phyloP scores from a whole-genome alignment of 92 coral and sea anemone species.

The Umimayanthus kanabou region DNA sequence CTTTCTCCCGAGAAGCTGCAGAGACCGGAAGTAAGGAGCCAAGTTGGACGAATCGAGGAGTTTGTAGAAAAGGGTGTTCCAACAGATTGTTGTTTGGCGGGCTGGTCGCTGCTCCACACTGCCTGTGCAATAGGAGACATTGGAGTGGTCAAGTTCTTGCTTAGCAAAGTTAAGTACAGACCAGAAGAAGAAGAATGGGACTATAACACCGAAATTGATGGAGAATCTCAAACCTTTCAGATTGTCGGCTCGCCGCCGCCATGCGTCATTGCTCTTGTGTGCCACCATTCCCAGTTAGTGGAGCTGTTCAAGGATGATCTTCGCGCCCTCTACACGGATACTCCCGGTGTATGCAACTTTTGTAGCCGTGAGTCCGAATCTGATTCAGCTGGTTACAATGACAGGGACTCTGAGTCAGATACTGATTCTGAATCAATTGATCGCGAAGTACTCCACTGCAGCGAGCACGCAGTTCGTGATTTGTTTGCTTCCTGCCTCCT shows the following conservation, averaged over 20 bases:
- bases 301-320: neutral
- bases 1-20: neutral
- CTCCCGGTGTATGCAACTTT: neutral
- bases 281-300: neutral
- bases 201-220: neutral
- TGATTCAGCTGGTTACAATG: neutral
- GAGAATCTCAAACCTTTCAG: neutral
- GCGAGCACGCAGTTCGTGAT: neutral
- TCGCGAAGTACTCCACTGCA: neutral
- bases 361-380: neutral
- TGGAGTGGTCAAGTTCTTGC: neutral
- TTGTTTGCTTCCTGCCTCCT: neutral
- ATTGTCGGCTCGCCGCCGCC: neutral
- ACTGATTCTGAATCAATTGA: neutral
- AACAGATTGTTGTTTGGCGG: neutral
- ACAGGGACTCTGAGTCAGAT: neutral
- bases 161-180: neutral
- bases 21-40: neutral
- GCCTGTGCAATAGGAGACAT: neutral
- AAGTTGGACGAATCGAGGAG: neutral
- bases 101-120: constrained; percentile 6
- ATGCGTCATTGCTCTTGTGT: neutral
- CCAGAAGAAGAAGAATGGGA: neutral
- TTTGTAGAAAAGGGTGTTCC: neutral
- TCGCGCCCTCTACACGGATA: neutral